Conservation (phyloP, 2,888 invertebrate genomes). For the Lochmaea crataegi region DNA sequence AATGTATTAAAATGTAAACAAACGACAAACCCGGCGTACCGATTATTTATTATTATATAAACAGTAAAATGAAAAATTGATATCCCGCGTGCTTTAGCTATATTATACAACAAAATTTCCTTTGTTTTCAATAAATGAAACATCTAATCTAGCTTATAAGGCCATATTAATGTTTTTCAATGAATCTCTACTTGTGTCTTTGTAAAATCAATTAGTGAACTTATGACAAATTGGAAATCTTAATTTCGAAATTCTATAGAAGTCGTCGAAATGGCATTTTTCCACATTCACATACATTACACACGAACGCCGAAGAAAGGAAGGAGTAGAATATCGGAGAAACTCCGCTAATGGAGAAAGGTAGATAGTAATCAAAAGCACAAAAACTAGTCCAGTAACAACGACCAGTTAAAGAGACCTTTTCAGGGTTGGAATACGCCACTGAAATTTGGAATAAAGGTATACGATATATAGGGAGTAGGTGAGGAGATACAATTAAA, state of each 20-base stretch:
- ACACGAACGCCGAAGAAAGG: slow-evolving; percentile 18
- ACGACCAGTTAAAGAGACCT: slow-evolving; percentile 15
- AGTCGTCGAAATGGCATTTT: background rate
- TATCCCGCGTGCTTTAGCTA: too few relatives aligned
- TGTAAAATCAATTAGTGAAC: background rate
- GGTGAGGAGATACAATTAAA: too few relatives aligned
- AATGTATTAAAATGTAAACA: too few relatives aligned
- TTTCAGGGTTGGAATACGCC: slow-evolving; percentile 8
- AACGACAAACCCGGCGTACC: too few relatives aligned
- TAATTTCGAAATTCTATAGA: slow-evolving; percentile 1
- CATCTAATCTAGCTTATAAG: too few relatives aligned
- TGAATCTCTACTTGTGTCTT: background rate
- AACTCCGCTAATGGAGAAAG: slow-evolving; percentile 31
- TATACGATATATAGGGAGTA: too few relatives aligned
- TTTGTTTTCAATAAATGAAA: too few relatives aligned
- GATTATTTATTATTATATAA: too few relatives aligned
- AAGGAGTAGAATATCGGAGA: slow-evolving; percentile 24
- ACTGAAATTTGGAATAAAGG: background rate
- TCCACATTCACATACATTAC: slow-evolving; percentile 13
- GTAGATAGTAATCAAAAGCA: slow-evolving; percentile 42
- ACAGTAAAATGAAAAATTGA: too few relatives aligned
- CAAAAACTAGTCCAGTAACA: slow-evolving; percentile 39
- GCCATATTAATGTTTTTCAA: background rate
- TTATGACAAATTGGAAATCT: background rate
- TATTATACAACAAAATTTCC: too few relatives aligned